phyloP scores from a whole-genome alignment of 2,113 vertebrate species.

The Recurvirostra avosetta region DNA sequence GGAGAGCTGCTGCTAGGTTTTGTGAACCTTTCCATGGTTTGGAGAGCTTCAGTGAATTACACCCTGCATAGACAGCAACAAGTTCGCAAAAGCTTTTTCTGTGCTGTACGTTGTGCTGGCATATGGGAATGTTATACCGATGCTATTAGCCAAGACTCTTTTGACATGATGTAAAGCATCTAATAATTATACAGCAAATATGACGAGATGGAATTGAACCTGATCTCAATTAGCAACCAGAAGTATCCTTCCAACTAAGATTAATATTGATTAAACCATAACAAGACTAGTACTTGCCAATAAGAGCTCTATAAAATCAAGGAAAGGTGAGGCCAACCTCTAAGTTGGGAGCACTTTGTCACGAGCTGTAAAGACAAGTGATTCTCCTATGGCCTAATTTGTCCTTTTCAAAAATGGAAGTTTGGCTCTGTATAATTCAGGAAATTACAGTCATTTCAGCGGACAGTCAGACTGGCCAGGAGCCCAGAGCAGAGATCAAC shows the following conservation, averaged over 20 bases:
- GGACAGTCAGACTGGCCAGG: constrained; percentile 16
- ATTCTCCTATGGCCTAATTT: constrained; percentile 49
- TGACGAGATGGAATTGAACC: constrained; percentile 43
- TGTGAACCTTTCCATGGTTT: neutral
- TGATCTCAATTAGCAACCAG: constrained; percentile 65
- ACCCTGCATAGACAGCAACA: neutral
- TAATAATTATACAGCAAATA: constrained; percentile 58
- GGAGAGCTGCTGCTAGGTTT: neutral
- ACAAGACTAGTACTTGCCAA: constrained; percentile 55
- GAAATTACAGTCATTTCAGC: constrained; percentile 30
- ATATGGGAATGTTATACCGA: neutral
- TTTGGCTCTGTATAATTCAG: constrained; percentile 45
- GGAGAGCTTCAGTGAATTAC: neutral
- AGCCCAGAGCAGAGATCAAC: constrained; percentile 47
- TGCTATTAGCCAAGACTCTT: neutral
- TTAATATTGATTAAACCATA: constrained; percentile 70
- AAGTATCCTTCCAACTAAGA: constrained; percentile 60
- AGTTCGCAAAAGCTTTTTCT: neutral
- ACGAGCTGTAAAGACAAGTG: constrained; percentile 28
- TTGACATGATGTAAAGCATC: constrained; percentile 52
- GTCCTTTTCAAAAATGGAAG: constrained; percentile 51
- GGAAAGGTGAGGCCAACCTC: constrained; percentile 57
- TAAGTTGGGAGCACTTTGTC: constrained; percentile 48
- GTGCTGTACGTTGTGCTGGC: neutral
- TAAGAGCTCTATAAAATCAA: constrained; percentile 61